Evolutionary conservation across 2,888 invertebrate genomes (phyloP).

Genomic region (Monochamus alternatus): DNA sequence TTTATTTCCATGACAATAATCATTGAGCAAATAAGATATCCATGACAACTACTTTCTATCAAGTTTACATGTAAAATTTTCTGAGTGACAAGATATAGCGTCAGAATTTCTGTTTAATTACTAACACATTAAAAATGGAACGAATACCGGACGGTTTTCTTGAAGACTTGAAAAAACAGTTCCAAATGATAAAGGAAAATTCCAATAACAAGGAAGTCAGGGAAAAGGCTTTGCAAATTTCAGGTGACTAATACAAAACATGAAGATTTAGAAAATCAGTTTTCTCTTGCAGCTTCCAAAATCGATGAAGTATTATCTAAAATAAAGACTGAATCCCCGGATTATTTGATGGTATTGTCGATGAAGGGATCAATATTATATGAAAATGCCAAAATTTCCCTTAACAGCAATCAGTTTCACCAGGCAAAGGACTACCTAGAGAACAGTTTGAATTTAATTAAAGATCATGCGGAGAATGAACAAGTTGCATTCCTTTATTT

Average conservation of each 20-base stretch:
- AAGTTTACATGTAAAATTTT: conserved; percentile 21
- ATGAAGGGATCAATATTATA: conserved; percentile 67
- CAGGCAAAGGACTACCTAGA: conserved; percentile 61
- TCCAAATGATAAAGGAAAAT: conserved; percentile 35
- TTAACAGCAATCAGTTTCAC: conserved; percentile 56
- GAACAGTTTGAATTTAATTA: conserved; percentile 60
- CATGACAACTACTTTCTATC: background rate
- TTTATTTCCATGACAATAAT: too few relatives aligned
- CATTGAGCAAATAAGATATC: too few relatives aligned
- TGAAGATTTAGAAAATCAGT: conserved; percentile 51
- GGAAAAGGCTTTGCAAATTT: conserved; percentile 32
- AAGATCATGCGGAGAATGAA: conserved; percentile 57
- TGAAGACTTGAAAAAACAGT: conserved; percentile 37
- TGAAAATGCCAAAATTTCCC: conserved; percentile 67
- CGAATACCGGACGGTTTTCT: conserved; percentile 26
- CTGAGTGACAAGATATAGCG: conserved; percentile 26
- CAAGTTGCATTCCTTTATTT: conserved; percentile 72
- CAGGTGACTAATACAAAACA: conserved; percentile 46
- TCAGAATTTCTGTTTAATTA: conserved; percentile 28
- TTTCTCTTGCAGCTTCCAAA: conserved; percentile 51
- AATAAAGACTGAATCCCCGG: conserved; percentile 46
- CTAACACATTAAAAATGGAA: conserved; percentile 21
- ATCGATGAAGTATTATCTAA: conserved; percentile 52
- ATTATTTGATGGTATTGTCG: conserved; percentile 60
- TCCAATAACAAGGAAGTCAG: conserved; percentile 19